Base-by-base conservation (phyloP, 1,140 invertebrate species). In the Epicauta chinensis region DNA sequence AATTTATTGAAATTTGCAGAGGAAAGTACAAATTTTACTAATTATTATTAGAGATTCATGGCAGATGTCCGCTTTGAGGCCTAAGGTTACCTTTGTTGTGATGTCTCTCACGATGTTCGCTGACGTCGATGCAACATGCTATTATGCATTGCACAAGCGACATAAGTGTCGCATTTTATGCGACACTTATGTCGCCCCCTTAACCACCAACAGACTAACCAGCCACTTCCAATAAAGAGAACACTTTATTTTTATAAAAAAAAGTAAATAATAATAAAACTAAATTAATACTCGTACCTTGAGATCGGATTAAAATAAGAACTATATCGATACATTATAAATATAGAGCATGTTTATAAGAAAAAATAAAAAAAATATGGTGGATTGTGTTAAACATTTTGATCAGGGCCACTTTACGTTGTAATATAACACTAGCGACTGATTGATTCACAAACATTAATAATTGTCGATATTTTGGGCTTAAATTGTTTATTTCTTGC, bases 171-270 rank as follows among this genome's bases (percentile, higher is more conserved):
- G 41, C 35, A 47, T 38, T 23, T 10, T 37, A 38, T 37, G 45
- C 45, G 16, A 37, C 30, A 12, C 17, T 47, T 37, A 37, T 36
- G 37, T 31, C 46, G 53, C 45, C 53, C 50, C 47, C 12, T 11
- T 51, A 50, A 53, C 51, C 56, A 54, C 48, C 55, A 35, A 58
- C 54, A 62, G 53, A 66, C 64, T 66, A 64, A 66, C 62, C 59
- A 61, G 53, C 57, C 62, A 66, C 61, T 64, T 64, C 58, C 62
- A 57, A 54, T 53, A 53, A 57, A 54, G 49, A 56, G 44, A 23
- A 53, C 56, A 58, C 53, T 62, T 60, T 62, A 60, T 60, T 64
- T 65, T 65, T 62, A 39, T 62, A 63, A 58, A 23, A 23, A 23
- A 23, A 23, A 23, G 7, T 23, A 23, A 23, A 23, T 23, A 23